Evolutionary conservation across 2,797 vertebrate species (phyloP).

Genomic region (Dipus sagitta): DNA sequence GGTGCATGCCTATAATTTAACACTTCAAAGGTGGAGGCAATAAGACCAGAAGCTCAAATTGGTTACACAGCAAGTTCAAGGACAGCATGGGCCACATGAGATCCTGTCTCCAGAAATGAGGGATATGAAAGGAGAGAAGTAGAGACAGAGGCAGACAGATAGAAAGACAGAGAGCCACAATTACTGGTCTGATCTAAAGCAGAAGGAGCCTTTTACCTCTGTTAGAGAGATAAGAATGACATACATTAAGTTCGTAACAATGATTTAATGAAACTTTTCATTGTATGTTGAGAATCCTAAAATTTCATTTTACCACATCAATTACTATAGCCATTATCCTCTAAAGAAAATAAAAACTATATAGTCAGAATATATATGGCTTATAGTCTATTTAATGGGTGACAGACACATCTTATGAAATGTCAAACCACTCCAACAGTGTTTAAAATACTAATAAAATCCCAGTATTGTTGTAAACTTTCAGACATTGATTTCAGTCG

Average conservation of each 20-base stretch:
- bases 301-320: constrained; percentile 58
- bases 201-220: constrained; percentile 40
- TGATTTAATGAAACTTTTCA: constrained; percentile 36
- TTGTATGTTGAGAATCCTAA: constrained; percentile 40
- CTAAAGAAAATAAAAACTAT: constrained; percentile 46
- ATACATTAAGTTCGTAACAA: constrained; percentile 70
- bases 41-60: too few relatives aligned
- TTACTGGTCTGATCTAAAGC: constrained; percentile 1
- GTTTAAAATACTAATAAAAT: constrained; percentile 59
- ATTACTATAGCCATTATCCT: neutral
- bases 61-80: neutral
- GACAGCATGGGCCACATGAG: neutral
- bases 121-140: too few relatives aligned
- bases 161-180: constrained; percentile 35
- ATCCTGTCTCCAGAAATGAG: too few relatives aligned
- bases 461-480: constrained; percentile 49
- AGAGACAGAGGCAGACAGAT: too few relatives aligned
- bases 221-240: constrained; percentile 48
- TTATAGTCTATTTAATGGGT: constrained; percentile 30
- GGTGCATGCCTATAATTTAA: too few relatives aligned
- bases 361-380: constrained; percentile 15
- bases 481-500: constrained; percentile 66
- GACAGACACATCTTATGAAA: constrained; percentile 56
- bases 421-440: constrained; percentile 47
- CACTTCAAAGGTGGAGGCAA: neutral